A percentile compares a stretch with the other conserved stretches of the same genome.
These are phyloP conservation scores for Herpetotheres cachinnans DNA, from an alignment of 2,113 vertebrate species.

Conservation along the genomic window DNA sequence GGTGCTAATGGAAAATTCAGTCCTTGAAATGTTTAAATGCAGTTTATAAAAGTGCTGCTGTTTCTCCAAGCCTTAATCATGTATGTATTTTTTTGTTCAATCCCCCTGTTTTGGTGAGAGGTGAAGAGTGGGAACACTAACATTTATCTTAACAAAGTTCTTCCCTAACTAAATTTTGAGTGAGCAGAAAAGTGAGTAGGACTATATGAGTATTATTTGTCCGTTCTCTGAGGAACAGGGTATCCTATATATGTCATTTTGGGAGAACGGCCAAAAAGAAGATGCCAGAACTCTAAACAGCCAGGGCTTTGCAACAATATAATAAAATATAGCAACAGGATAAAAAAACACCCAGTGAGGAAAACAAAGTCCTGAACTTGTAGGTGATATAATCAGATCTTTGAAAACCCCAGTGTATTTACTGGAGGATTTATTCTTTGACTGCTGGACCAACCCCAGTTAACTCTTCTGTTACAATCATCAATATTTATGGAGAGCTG, in stretches of 20 bases:
- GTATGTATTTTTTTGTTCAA: background rate
- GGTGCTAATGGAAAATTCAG: background rate
- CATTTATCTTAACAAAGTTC: background rate
- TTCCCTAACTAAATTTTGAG: background rate
- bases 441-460: constrained; percentile 36
- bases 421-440: constrained; percentile 18
- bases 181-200: background rate
- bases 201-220: background rate
- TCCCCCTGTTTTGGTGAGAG: background rate
- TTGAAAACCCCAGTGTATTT: constrained; percentile 17
- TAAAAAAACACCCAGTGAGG: background rate
- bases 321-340: background rate
- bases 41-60: background rate
- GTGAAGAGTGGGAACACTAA: constrained; percentile 18
- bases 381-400: constrained; percentile 39
- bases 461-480: constrained; percentile 56
- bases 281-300: constrained; percentile 15
- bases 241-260: constrained; percentile 23
- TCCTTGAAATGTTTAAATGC: background rate
- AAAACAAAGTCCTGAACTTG: constrained; percentile 25
- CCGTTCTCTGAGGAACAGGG: background rate
- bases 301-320: background rate
- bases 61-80: background rate
- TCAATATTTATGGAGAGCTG: constrained; percentile 40
- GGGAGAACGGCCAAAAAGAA: background rate